Evolutionary conservation across 2,113 vertebrate species (phyloP).

Genomic region (Acinonyx jubatus): DNA sequence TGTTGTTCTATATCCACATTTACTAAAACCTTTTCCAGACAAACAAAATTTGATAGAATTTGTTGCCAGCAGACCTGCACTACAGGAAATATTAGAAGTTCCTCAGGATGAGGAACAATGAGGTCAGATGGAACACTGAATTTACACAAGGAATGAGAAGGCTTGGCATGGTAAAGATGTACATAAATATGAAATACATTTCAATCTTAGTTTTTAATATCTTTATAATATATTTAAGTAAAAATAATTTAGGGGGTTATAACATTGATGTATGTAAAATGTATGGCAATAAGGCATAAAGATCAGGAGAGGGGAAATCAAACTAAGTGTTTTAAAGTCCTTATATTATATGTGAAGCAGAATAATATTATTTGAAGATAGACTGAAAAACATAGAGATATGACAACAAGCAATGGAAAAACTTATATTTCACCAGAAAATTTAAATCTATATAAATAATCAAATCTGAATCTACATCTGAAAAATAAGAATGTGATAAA

Average conservation of each 20-base stretch:
- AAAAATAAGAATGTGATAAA: background rate
- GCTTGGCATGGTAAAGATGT: background rate
- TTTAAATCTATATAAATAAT: background rate
- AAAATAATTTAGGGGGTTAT: background rate
- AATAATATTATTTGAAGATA: background rate
- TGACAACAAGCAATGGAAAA: background rate
- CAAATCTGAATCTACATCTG: background rate
- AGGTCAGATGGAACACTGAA: background rate
- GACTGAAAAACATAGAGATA: background rate
- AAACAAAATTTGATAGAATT: background rate
- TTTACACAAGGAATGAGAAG: background rate
- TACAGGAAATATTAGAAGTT: background rate
- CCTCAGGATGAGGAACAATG: background rate
- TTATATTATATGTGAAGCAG: background rate
- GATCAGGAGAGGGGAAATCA: background rate
- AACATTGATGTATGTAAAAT: background rate
- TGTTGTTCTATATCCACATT: background rate
- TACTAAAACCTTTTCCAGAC: background rate
- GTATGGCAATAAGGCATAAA: background rate
- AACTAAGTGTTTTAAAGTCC: background rate
- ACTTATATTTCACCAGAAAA: background rate
- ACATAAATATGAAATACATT: background rate
- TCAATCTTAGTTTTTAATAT: background rate
- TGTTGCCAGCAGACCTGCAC: background rate
- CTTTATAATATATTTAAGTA: background rate